Evolutionary conservation across 1,140 invertebrate genomes (phyloP).

Genomic region (Meloidogyne exigua): DNA sequence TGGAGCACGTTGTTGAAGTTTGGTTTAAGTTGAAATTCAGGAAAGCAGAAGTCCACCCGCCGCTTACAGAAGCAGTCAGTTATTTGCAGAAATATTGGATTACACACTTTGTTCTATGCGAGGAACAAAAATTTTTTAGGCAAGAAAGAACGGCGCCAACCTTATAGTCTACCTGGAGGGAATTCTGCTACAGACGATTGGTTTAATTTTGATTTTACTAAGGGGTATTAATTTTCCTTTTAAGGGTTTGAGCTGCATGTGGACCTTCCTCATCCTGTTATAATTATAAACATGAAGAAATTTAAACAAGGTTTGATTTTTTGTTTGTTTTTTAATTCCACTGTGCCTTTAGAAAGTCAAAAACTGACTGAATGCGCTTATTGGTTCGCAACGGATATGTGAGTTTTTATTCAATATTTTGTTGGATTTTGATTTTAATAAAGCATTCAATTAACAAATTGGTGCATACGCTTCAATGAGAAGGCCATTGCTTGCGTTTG

Average conservation of each 20-base stretch:
- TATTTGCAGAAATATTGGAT: conserved; percentile 1
- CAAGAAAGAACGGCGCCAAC: conserved; percentile 32
- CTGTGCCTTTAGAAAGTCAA: not conserved
- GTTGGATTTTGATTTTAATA: conserved; percentile 17
- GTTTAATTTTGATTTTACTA: too few relatives aligned
- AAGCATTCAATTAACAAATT: conserved; percentile 39
- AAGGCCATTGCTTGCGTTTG: conserved; percentile 26
- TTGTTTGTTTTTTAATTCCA: not conserved
- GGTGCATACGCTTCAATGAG: conserved; percentile 36
- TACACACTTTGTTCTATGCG: not conserved
- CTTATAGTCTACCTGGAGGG: conserved; percentile 50
- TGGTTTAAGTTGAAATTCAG: conserved; percentile 41
- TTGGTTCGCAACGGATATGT: conserved; percentile 49
- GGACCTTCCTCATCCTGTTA: conserved; percentile 44
- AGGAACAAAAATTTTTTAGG: conserved; percentile 27
- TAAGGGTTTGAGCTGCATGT: conserved; percentile 46
- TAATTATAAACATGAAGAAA: conserved; percentile 32
- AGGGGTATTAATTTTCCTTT: conserved; percentile 9
- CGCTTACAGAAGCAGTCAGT: conserved; percentile 34
- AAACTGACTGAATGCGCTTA: conserved; percentile 32
- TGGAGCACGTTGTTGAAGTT: conserved; percentile 41
- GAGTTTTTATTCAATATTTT: conserved; percentile 23
- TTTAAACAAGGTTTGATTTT: conserved; percentile 29
- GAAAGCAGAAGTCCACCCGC: conserved; percentile 19
- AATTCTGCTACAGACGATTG: conserved; percentile 48